These are phyloP conservation scores for Meteorus cinctellus DNA, from an alignment of 2,888 invertebrate species.

Conservation along the genomic window DNA sequence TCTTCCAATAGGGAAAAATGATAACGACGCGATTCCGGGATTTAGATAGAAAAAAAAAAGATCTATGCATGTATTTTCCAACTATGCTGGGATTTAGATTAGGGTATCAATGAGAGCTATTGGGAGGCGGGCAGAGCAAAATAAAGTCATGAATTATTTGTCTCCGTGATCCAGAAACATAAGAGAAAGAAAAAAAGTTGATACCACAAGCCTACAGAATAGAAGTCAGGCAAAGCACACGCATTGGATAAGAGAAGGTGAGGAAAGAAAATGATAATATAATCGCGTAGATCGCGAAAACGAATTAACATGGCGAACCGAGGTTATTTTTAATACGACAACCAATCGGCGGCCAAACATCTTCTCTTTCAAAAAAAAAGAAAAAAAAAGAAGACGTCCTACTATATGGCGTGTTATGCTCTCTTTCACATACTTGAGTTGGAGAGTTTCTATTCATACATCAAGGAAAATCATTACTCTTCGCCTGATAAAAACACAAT, in stretches of 20 bases:
- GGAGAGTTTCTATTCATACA: slow-evolving; percentile 19
- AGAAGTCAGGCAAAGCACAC: slow-evolving; percentile 27
- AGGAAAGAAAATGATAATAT: slow-evolving; percentile 20
- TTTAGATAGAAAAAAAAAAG: slow-evolving; percentile 22
- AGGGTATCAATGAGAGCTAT: slow-evolving; percentile 9
- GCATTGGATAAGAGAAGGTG: background rate
- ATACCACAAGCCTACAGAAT: slow-evolving; percentile 32
- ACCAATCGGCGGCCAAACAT: slow-evolving; percentile 71
- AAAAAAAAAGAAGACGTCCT: slow-evolving; percentile 10
- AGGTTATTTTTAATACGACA: slow-evolving; percentile 74
- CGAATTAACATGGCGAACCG: slow-evolving; percentile 47
- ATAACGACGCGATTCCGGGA: slow-evolving; percentile 34
- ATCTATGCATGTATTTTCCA: slow-evolving; percentile 33
- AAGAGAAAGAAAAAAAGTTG: slow-evolving; percentile 7
- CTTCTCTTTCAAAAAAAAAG: background rate
- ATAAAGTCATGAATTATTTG: background rate
- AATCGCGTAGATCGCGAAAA: slow-evolving; percentile 44
- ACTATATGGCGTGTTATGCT: slow-evolving; percentile 15
- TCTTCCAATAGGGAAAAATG: slow-evolving; percentile 43
- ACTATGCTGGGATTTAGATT: slow-evolving; percentile 32
- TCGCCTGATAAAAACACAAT: background rate
- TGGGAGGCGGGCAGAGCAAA: background rate
- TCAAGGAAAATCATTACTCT: background rate
- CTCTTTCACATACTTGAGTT: slow-evolving; percentile 15
- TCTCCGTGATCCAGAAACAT: background rate